Percentiles rank a stretch among this genome's conserved stretches.
These are phyloP conservation scores for Myathropa florea DNA, from an alignment of 2,888 invertebrate species.

Conservation along the genomic window DNA sequence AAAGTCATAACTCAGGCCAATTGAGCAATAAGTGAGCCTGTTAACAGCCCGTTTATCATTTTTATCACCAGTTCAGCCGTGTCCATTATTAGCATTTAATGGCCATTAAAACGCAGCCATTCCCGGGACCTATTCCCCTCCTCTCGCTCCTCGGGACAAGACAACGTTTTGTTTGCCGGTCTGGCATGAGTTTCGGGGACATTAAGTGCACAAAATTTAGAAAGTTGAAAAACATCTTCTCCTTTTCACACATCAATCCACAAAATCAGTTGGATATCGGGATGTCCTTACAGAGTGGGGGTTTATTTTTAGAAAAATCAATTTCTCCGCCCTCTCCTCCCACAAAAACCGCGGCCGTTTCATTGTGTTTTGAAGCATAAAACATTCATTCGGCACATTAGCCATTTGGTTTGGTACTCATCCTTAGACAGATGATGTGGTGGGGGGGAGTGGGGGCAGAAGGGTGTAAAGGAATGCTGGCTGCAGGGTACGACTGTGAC, in stretches of 20 bases:
- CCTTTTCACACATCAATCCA: background rate
- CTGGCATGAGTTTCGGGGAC: background rate
- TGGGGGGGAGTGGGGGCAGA: background rate
- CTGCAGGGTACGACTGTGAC: background rate
- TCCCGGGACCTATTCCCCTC: background rate
- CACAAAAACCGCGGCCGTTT: background rate
- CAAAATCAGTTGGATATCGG: too few species aligned
- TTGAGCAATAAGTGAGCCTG: constrained; percentile 33
- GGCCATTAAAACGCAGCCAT: constrained; percentile 16
- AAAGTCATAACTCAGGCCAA: constrained; percentile 5
- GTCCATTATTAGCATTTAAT: constrained; percentile 48
- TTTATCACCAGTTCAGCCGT: constrained; percentile 33
- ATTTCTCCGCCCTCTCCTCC: background rate
- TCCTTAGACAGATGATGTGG: background rate
- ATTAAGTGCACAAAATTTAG: background rate
- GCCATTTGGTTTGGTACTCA: constrained; percentile 13
- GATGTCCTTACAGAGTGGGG: background rate
- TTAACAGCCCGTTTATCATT: constrained; percentile 48
- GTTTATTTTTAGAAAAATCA: constrained; percentile 13
- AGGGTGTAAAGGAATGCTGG: background rate
- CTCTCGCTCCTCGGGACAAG: background rate
- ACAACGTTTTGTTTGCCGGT: background rate
- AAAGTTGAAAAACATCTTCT: background rate
- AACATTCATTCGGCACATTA: constrained; percentile 12
- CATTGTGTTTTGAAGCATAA: background rate